phyloP scores from a whole-genome alignment of 1,140 invertebrate species.

The Palaemon carinicauda region DNA sequence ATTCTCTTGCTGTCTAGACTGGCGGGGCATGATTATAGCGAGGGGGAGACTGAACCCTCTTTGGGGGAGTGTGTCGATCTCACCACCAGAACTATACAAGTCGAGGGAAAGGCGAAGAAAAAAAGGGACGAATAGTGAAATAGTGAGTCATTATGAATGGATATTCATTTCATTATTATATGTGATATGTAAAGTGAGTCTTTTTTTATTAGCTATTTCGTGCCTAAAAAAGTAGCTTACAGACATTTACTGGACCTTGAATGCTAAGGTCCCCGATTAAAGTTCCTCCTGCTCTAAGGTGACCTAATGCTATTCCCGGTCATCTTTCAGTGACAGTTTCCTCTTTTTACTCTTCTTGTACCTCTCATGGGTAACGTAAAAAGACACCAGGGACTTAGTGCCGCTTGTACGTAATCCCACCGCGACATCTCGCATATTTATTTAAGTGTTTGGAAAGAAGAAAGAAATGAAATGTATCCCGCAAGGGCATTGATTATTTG shows the following conservation, averaged over 20 bases:
- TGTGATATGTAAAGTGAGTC: background rate
- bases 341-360: background rate
- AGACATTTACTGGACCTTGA: too few relatives aligned
- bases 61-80: constrained; percentile 81
- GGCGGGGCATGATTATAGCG: constrained; percentile 72
- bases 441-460: constrained; percentile 17
- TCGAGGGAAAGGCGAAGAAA: constrained; percentile 87
- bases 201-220: too few relatives aligned
- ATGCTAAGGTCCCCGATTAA: too few relatives aligned
- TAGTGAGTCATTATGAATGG: background rate
- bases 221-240: too few relatives aligned
- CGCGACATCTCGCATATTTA: constrained; percentile 43
- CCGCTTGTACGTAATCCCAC: constrained; percentile 13
- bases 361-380: background rate
- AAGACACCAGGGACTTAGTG: background rate
- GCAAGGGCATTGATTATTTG: background rate
- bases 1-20: constrained; percentile 83
- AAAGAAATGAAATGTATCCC: constrained; percentile 25
- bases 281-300: too few relatives aligned
- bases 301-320: too few relatives aligned
- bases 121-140: constrained; percentile 78
- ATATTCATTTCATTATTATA: background rate
- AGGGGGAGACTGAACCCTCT: constrained; percentile 67
- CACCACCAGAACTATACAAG: constrained; percentile 79
- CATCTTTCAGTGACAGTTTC: background rate